phyloP scores from a whole-genome alignment of 1,140 invertebrate genomes.

The Formica selysi region DNA sequence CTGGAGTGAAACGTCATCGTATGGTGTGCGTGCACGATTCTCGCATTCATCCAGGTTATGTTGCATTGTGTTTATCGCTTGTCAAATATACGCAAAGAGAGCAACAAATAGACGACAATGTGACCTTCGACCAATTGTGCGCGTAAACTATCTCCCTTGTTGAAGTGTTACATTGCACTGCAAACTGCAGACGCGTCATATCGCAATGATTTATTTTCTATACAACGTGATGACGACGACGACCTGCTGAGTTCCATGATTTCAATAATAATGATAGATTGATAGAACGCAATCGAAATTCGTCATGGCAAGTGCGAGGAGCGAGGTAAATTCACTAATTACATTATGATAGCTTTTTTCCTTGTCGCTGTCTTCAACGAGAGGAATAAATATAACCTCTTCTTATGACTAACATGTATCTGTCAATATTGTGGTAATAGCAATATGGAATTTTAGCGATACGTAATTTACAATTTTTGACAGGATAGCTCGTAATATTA shows the following conservation, averaged over 20 bases:
- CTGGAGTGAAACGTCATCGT: conserved; percentile 13
- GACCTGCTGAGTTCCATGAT: neutral
- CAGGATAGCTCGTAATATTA: neutral
- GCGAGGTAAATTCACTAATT: conserved; percentile 54
- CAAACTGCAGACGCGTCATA: neutral
- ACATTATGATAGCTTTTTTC: neutral
- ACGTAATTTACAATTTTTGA: neutral
- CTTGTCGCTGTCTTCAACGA: neutral
- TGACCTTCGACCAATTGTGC: conserved; percentile 52
- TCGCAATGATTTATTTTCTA: conserved; percentile 32
- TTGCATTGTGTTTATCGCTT: conserved; percentile 48
- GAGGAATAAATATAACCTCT: conserved; percentile 9
- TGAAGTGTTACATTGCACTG: neutral
- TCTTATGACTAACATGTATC: neutral
- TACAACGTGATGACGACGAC: neutral
- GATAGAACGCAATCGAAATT: conserved; percentile 25
- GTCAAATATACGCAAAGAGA: conserved; percentile 8
- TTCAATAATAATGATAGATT: conserved; percentile 41
- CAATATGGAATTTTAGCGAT: neutral
- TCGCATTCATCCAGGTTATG: conserved; percentile 46
- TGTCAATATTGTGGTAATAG: neutral
- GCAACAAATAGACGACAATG: conserved; percentile 15
- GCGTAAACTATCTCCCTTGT: conserved; percentile 10
- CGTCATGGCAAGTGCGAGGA: conserved; percentile 51
- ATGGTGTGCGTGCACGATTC: neutral